phyloP scores from a whole-genome alignment of 2,888 invertebrate genomes.

The Zaprionus lineosus region DNA sequence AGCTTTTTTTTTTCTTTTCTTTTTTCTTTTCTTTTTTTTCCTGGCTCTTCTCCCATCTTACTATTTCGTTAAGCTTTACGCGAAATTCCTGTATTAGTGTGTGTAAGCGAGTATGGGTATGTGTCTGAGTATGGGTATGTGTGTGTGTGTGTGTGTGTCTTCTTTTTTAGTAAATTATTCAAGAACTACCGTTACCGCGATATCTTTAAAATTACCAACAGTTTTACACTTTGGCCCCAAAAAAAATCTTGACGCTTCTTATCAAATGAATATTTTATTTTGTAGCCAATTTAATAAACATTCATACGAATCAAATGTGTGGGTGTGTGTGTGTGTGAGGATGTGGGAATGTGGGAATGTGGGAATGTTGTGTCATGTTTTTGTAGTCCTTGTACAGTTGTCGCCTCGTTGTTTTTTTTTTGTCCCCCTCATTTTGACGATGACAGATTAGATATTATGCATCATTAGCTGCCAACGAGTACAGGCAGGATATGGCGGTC shows the following conservation, averaged over 20 bases:
- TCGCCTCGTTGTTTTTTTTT: slow-evolving; percentile 1
- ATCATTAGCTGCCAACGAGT: slow-evolving; percentile 26
- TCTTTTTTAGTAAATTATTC: slow-evolving; percentile 55
- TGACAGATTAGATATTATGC: slow-evolving; percentile 59
- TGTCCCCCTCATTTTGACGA: slow-evolving; percentile 57
- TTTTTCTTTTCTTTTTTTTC: slow-evolving; percentile 10
- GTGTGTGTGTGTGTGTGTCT: slow-evolving; percentile 23
- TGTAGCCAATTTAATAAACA: slow-evolving; percentile 47
- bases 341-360: too few relatives aligned
- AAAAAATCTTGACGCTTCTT: slow-evolving; percentile 44
- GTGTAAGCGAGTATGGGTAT: slow-evolving; percentile 19
- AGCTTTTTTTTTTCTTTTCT: slow-evolving; percentile 13
- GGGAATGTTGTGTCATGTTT: slow-evolving; percentile 8
- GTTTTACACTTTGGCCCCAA: slow-evolving; percentile 54
- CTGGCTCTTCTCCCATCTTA: slow-evolving; percentile 20
- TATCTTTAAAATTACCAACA: slow-evolving; percentile 56
- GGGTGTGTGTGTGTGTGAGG: background rate
- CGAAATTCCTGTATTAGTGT: slow-evolving; percentile 17
- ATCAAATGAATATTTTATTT: slow-evolving; percentile 59
- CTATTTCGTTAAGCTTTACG: slow-evolving; percentile 30
- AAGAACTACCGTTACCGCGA: slow-evolving; percentile 45
- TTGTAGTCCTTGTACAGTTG: slow-evolving; percentile 26
- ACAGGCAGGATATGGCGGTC: slow-evolving; percentile 9
- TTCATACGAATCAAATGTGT: background rate
- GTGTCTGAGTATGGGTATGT: slow-evolving; percentile 17